Base-by-base conservation (phyloP, 2,113 vertebrate genomes). In the Neoarius graeffei region DNA sequence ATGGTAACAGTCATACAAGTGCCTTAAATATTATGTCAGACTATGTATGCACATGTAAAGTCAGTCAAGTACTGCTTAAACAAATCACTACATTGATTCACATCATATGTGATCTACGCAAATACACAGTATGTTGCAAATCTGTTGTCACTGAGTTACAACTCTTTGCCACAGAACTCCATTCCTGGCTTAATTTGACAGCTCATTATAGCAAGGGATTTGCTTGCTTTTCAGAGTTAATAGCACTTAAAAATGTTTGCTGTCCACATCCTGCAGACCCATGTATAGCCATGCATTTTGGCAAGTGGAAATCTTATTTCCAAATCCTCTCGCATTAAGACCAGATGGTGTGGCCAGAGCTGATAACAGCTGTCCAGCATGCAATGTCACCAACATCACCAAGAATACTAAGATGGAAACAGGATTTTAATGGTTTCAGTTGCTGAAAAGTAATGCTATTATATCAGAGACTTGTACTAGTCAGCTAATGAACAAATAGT, bases 321-420 rank as follows among this genome's bases (percentile, higher is more conserved):
- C 93, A 95, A 94, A 93, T 93, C 94, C 93, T 94, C 93, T 94
- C 93, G 92, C 90, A 93, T 93, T 94, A 92, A 95, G 92, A 93
- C 93, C 93, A 94, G 94, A 93, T 94, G 94, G 94, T 94, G 92
- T 96, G 95, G 93, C 91, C 93, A 90, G 91, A 84, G 84, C 94
- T 93, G 95, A 96, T 95, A 95, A 95, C 94, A 95, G 94, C 94
- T 94, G 94, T 91, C 92, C 92, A 88, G 93, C 93, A 92, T 92
- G 91, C 94, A 94, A 91, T 84, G 93, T 94, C 94, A 94, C 94
- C 92, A 94, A 92, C 87, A 88, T 91, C 92, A 90, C 91, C 93
- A 93, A 92, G 91, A 86, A 92, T 88, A 91, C 84, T 62, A 81
- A 87, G 87, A 89, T 82, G 60, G 64, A 90, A 88, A 64, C 62